Conservation (phyloP, 2,113 vertebrate species). For the Microcebus tavaratra region DNA sequence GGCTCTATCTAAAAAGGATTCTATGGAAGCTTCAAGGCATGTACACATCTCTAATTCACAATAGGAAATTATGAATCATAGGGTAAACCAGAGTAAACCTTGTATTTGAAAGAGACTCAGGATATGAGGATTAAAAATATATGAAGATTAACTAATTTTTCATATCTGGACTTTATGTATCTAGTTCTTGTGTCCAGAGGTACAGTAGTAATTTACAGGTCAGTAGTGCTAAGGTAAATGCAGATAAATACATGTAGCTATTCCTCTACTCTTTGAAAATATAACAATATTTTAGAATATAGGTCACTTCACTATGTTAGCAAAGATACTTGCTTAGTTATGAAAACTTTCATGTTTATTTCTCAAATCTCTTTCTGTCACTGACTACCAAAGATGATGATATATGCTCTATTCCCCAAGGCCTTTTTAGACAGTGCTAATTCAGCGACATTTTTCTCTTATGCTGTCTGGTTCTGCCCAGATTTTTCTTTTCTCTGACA, state of each 20-base stretch:
- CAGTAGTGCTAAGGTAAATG: neutral
- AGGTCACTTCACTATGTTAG: neutral
- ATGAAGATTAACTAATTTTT: neutral
- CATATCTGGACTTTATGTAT: neutral
- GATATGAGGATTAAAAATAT: neutral
- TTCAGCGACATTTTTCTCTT: conserved; percentile 35
- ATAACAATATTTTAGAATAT: neutral
- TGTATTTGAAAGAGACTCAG: neutral
- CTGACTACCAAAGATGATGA: conserved; percentile 14
- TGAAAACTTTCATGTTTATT: conserved; percentile 38
- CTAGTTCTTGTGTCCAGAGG: neutral
- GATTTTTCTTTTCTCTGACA: neutral
- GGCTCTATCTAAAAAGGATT: neutral
- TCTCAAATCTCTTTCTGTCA: conserved; percentile 48
- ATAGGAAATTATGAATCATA: conserved; percentile 26
- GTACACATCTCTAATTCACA: conserved; percentile 11
- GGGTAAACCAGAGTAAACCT: neutral
- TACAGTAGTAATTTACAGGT: neutral
- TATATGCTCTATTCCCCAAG: neutral
- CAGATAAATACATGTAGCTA: neutral
- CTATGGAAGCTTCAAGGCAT: neutral
- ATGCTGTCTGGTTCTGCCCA: neutral
- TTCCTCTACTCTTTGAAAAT: neutral
- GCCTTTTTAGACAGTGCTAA: conserved; percentile 22
- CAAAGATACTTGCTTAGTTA: neutral